These are phyloP conservation scores for Artemia sp. DNA, from an alignment of 2,888 invertebrate species.

Conservation along the genomic window DNA sequence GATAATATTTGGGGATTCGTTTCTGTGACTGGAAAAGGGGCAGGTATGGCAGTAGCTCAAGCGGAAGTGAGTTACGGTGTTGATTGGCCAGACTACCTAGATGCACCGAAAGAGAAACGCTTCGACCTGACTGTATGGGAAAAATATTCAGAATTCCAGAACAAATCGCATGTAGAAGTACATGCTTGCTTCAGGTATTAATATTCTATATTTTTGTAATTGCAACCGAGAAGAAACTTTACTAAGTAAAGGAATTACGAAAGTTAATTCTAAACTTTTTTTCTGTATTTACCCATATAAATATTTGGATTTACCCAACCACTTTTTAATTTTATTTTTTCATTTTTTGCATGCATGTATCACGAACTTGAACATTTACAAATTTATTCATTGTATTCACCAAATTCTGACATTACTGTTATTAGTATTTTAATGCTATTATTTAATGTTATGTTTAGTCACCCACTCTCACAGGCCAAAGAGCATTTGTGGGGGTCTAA, in stretches of 20 bases:
- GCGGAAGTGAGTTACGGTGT: constrained; percentile 35
- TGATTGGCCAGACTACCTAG: constrained; percentile 31
- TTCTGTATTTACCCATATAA: constrained; percentile 11
- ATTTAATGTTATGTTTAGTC: too few relatives aligned
- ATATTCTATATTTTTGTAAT: too few relatives aligned
- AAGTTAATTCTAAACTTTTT: constrained; percentile 16
- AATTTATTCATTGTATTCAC: too few relatives aligned
- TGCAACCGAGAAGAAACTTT: too few relatives aligned
- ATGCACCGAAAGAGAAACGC: constrained; percentile 31
- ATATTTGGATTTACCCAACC: neutral
- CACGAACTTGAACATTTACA: too few relatives aligned
- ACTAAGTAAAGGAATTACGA: neutral
- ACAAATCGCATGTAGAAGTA: constrained; percentile 32
- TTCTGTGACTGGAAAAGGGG: constrained; percentile 36
- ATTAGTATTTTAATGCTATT: too few relatives aligned
- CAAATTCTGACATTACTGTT: too few relatives aligned
- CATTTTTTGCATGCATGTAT: too few relatives aligned
- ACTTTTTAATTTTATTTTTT: too few relatives aligned
- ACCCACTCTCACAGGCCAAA: too few relatives aligned
- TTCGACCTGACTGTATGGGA: constrained; percentile 36
- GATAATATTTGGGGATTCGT: constrained; percentile 37
- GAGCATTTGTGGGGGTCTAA: too few relatives aligned
- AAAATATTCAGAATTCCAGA: constrained; percentile 30
- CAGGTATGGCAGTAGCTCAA: constrained; percentile 39
- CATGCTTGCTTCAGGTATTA: constrained; percentile 31